A percentile compares a stretch with the other conserved stretches of the same genome.
Conservation (phyloP, 1,140 invertebrate species). For the Drosophila tsacasi region DNA sequence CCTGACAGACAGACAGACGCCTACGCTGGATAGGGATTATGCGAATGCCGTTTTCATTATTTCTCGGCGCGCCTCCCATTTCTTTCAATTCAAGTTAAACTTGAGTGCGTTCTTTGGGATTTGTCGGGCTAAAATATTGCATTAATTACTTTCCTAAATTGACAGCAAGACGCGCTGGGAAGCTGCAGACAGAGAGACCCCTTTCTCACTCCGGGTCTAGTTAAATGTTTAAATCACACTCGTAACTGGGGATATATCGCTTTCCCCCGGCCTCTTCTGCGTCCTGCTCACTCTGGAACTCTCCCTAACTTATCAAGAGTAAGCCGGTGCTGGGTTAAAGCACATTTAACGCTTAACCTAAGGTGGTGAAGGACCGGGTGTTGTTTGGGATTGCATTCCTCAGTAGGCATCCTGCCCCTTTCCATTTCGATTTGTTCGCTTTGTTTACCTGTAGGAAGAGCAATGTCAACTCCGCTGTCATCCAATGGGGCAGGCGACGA, state of each 20-base stretch:
- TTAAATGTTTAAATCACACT: constrained; percentile 1
- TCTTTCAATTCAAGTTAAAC: constrained; percentile 60
- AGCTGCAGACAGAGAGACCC: constrained; percentile 4
- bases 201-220: neutral
- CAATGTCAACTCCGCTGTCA: constrained; percentile 57
- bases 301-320: constrained; percentile 21
- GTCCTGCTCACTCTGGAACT: constrained; percentile 12
- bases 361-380: constrained; percentile 6
- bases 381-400: constrained; percentile 3
- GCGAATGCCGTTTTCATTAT: constrained; percentile 65
- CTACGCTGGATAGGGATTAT: constrained; percentile 51
- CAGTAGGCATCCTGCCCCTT: neutral
- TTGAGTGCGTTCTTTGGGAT: constrained; percentile 45
- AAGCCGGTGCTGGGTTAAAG: constrained; percentile 59
- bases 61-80: constrained; percentile 40
- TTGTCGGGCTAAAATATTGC: constrained; percentile 55
- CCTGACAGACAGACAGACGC: constrained; percentile 61
- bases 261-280: neutral
- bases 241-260: neutral
- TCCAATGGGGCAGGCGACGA: constrained; percentile 33
- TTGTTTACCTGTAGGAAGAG: constrained; percentile 53
- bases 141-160: constrained; percentile 67
- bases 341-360: constrained; percentile 65
- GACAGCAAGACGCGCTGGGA: constrained; percentile 25
- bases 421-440: constrained; percentile 23